Base-by-base conservation (phyloP, 1,140 invertebrate species). In the Pachyrhynchus sulphureomaculatus region DNA sequence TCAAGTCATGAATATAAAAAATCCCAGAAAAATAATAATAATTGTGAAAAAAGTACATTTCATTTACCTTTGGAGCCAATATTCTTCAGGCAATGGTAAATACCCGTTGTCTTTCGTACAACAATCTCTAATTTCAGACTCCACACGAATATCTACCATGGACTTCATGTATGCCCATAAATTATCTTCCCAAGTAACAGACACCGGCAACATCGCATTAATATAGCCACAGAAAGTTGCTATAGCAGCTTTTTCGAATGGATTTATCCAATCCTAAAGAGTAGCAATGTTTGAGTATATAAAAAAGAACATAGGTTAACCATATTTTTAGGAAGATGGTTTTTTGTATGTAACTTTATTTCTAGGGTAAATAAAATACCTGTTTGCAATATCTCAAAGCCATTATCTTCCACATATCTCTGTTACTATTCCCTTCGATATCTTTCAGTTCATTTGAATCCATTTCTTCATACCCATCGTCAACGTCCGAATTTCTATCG, bases 341-440 rank as follows among this genome's bases (percentile, higher is more conserved):
- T 57, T 42, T n/a, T 51, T n/a, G n/a, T n/a, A n/a, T n/a, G n/a
- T n/a, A n/a, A n/a, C n/a, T n/a, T n/a, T n/a, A n/a, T n/a, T n/a
- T n/a, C n/a, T n/a, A 1, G n/a, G 4, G 3, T 49, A 18, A 37
- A 8, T 47, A 33, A 33, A 75, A 73, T 68, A 81, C 69, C 62
- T 79, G 72, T 39, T 71, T 71, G 70, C 88, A 83, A 86, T 73
- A 94, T 79, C 67, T 85, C 80, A 86, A 90, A 88, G 60, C 92
- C 88, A 71, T 88, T 87, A 67, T 83, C 80, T 96, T 97, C 95
- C 95, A 98, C 1, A 97, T 79, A 77, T 95, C 92, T 74, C 95
- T 82, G 56, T 88, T 86, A 0, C 86, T 85, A 80, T 97, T 97
- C 0, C 95, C 95, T 74, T 88, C 83, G 21, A 93, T 82, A 41